Evolutionary conservation across 2,888 invertebrate genomes (phyloP), one percentile per base, ranked within the genome.

Genomic region (Caenorhabditis sulstoni): DNA sequence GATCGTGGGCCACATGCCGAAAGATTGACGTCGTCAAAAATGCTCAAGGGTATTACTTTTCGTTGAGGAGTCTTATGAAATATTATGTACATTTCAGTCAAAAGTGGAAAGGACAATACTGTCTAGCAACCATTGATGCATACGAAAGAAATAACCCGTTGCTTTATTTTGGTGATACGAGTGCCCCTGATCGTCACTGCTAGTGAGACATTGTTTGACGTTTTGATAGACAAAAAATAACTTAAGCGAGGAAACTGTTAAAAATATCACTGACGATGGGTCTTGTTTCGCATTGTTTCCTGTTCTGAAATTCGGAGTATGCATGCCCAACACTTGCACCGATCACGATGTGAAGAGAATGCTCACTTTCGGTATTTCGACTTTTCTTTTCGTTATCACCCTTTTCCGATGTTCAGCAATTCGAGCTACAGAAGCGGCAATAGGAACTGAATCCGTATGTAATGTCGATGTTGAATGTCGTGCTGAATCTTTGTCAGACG

Each of bases 301-400:
- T 2, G 78, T 89, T 35, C 79, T 90, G 14, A 90, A 89, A 68
- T 86, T 90, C 58, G 90, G 90, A 11, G 81, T 88, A 7, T 91
- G 91, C 74, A 84, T 88, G 41, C 91, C 91, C 1, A 87, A 89
- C 50, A 86, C 88, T 5, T 91, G 91, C 75, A 89, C 90, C 0
- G 81, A 89, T 64, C 85, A 88, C 62, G 90, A 90, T 66, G 87
- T 90, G 1, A 79, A 82, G 44, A 81, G 85, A 39, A 84, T 90
- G 71, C 62, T 90, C 8, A 81, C 86, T 22, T 87, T 87, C 61
- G 83, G 90, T 90, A 41, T 29, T 29, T 29, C 29, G 7, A 29
- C 47, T 65, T 82, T n/a, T n/a, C n/a, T n/a, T n/a, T n/a, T n/a
- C n/a, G n/a, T n/a, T n/a, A n/a, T n/a, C n/a, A n/a, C n/a, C n/a